Percentiles rank a stretch among this genome's conserved stretches.
phyloP scores from a whole-genome alignment of 2,888 invertebrate genomes.

The Philereme vetulata region DNA sequence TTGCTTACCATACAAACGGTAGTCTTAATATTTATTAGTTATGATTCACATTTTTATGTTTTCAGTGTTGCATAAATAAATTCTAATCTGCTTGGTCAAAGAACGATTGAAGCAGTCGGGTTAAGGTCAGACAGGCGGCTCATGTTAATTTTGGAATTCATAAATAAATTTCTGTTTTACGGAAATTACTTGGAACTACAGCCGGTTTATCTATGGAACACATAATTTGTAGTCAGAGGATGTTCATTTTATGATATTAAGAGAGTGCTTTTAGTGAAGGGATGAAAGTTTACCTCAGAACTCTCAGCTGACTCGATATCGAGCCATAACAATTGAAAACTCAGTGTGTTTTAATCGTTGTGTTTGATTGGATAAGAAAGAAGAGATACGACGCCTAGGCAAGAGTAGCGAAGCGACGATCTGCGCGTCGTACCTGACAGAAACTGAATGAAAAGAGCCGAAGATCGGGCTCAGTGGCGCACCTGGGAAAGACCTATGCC shows the following conservation, averaged over 20 bases:
- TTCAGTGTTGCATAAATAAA: slow-evolving; percentile 17
- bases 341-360: too few species aligned
- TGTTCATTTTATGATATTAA: background rate
- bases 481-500: too few species aligned
- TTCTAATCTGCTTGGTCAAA: slow-evolving; percentile 26
- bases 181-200: slow-evolving; percentile 15
- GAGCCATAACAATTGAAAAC: too few species aligned
- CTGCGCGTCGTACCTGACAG: too few species aligned
- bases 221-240: background rate
- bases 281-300: too few species aligned
- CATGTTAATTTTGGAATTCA: slow-evolving; percentile 37
- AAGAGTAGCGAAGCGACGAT: too few species aligned
- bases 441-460: too few species aligned
- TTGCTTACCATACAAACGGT: too few species aligned
- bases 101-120: slow-evolving; percentile 31
- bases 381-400: too few species aligned
- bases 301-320: too few species aligned
- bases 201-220: background rate
- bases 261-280: background rate
- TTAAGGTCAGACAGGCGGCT: slow-evolving; percentile 32
- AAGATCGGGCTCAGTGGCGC: too few species aligned
- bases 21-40: background rate
- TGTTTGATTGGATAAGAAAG: too few species aligned
- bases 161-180: slow-evolving; percentile 33
- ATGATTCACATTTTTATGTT: slow-evolving; percentile 2